A percentile compares a stretch with the other conserved stretches of the same genome.
These are phyloP conservation scores for Synanthedon vespiformis DNA, from an alignment of 2,888 invertebrate genomes.

Conservation along the genomic window DNA sequence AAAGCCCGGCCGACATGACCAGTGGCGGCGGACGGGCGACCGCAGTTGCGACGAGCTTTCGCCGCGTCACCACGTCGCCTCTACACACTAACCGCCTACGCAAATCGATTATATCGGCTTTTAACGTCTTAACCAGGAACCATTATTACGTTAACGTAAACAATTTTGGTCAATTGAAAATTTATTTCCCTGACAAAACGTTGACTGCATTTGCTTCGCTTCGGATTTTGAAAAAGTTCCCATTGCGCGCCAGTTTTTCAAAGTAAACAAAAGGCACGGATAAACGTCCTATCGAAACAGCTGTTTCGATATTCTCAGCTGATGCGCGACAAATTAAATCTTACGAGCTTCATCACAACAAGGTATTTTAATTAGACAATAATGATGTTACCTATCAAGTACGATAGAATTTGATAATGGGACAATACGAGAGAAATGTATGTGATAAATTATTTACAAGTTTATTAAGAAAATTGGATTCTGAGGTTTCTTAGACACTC, in stretches of 20 bases:
- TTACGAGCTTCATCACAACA: conserved; percentile 1
- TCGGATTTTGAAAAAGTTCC: conserved; percentile 5
- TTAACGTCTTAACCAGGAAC: conserved; percentile 23
- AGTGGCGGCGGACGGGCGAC: conserved; percentile 8
- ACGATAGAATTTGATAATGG: too few relatives aligned
- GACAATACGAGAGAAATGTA: too few relatives aligned
- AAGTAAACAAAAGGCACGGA: conserved; percentile 29
- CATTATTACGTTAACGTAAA: conserved; percentile 21
- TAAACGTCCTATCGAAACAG: conserved; percentile 21
- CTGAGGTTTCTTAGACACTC: too few relatives aligned
- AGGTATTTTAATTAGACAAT: conserved; percentile 1
- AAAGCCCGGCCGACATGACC: conserved; percentile 14
- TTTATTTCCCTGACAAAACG: conserved; percentile 15
- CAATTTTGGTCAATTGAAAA: conserved; percentile 28
- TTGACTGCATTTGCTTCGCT: conserved; percentile 1
- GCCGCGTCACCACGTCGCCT: conserved; percentile 44
- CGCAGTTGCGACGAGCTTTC: conserved; percentile 52
- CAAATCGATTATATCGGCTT: conserved; percentile 40
- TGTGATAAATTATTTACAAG: too few relatives aligned
- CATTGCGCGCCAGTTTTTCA: conserved; percentile 13
- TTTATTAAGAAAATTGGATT: too few relatives aligned
- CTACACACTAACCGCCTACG: conserved; percentile 16
- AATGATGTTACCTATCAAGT: too few relatives aligned
- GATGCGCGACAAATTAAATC: conserved; percentile 4
- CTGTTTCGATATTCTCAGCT: conserved; percentile 25